A percentile compares a stretch with the other conserved stretches of the same genome.
These are phyloP conservation scores for Oscheius onirici DNA, from an alignment of 2,888 invertebrate genomes.

Conservation along the genomic window DNA sequence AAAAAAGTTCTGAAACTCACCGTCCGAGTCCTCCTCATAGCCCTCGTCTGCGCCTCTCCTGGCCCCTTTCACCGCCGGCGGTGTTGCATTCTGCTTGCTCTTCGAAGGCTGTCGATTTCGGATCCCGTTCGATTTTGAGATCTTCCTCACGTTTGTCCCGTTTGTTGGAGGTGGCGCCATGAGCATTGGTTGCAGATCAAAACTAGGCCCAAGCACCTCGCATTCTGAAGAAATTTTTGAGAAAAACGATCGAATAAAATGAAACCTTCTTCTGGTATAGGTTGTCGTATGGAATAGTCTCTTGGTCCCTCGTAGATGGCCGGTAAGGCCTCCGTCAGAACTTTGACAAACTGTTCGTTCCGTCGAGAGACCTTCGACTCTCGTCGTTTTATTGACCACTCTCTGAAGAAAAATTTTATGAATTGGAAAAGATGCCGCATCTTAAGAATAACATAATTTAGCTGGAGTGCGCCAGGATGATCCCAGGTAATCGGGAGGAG, in stretches of 20 bases:
- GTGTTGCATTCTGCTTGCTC: constrained; percentile 13
- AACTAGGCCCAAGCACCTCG: constrained; percentile 13
- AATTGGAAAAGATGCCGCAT: background rate
- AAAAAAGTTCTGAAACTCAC: no score
- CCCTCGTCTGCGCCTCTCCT: constrained; percentile 5
- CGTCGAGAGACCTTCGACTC: constrained; percentile 90
- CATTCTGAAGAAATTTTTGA: background rate
- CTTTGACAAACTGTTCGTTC: constrained; percentile 59
- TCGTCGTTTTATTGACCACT: constrained; percentile 72
- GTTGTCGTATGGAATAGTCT: constrained; percentile 35
- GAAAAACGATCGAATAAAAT: background rate
- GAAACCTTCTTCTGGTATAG: background rate
- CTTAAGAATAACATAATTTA: background rate
- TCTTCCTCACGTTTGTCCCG: constrained; percentile 6
- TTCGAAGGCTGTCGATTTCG: constrained; percentile 22
- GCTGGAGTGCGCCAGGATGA: no score
- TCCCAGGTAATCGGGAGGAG: no score
- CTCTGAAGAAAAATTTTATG: constrained; percentile 47
- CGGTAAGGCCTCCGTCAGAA: constrained; percentile 66
- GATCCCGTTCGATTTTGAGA: background rate
- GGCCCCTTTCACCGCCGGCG: constrained; percentile 18
- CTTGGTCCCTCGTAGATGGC: constrained; percentile 62
- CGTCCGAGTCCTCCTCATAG: constrained; percentile 22
- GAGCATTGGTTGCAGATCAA: constrained; percentile 26
- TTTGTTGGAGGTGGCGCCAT: constrained; percentile 13